A percentile compares a stretch with the other conserved stretches of the same genome.
phyloP scores from a whole-genome alignment of 2,113 vertebrate genomes.

The Urocitellus parryii region DNA sequence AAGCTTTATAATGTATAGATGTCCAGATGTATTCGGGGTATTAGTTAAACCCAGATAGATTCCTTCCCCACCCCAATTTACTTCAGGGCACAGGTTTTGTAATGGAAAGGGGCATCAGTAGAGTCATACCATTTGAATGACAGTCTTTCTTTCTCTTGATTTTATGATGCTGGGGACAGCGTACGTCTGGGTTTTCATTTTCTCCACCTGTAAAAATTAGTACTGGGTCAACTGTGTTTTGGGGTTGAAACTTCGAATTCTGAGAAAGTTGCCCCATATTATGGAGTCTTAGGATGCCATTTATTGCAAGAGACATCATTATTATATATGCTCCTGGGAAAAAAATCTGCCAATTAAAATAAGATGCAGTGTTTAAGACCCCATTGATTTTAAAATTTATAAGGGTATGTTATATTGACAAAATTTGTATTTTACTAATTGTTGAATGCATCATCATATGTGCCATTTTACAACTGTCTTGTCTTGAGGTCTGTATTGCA shows the following conservation, averaged over 20 bases:
- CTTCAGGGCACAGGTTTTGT: background rate
- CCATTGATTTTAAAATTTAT: background rate
- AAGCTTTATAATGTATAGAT: too few relatives aligned
- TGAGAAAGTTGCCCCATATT: slow-evolving; percentile 41
- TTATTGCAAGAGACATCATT: background rate
- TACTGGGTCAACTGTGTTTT: background rate
- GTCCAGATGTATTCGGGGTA: background rate
- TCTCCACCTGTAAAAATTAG: slow-evolving; percentile 9
- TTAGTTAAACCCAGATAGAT: background rate
- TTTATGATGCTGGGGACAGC: background rate
- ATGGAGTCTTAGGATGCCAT: background rate
- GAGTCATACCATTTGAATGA: background rate
- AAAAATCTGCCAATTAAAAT: background rate
- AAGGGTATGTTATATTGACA: slow-evolving; percentile 2
- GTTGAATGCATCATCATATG: background rate
- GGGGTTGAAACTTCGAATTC: background rate
- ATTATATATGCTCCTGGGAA: background rate
- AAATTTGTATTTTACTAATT: slow-evolving; percentile 30
- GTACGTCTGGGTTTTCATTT: background rate
- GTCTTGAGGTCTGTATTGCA: background rate
- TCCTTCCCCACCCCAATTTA: background rate
- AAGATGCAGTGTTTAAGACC: background rate
- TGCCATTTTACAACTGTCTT: slow-evolving; percentile 38
- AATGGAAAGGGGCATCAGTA: background rate
- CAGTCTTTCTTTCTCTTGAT: background rate